phyloP scores from a whole-genome alignment of 2,888 invertebrate genomes.

The Hecatera dysodea region DNA sequence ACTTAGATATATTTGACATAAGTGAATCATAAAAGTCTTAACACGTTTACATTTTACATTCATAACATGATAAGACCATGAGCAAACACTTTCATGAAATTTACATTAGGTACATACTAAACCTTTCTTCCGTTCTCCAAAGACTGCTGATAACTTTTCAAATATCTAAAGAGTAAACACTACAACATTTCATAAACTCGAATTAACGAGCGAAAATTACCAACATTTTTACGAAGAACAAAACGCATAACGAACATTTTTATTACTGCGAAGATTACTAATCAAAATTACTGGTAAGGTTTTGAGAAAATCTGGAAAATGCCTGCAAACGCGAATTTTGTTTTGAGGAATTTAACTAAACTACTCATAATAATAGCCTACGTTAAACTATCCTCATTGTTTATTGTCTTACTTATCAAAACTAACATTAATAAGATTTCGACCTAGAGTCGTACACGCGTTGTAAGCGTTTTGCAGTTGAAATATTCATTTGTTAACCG shows the following conservation, averaged over 20 bases:
- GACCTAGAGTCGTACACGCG: not conserved
- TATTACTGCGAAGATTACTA: not conserved
- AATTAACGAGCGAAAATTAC: not conserved
- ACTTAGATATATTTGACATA: not conserved
- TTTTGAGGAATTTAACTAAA: not conserved
- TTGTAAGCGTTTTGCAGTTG: not conserved
- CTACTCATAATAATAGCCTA: not conserved
- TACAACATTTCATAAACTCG: not conserved
- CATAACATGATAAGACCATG: not conserved
- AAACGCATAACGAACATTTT: not conserved
- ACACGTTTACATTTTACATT: not conserved
- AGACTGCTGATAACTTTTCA: not conserved
- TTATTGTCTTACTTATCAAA: not conserved
- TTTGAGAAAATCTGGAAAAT: not conserved
- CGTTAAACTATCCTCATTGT: not conserved
- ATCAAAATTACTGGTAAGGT: no score
- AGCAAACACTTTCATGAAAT: not conserved
- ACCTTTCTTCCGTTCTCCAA: not conserved
- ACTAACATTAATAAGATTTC: not conserved
- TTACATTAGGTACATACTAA: not conserved
- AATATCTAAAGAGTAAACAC: not conserved
- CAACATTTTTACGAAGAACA: not conserved
- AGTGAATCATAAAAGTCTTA: not conserved
- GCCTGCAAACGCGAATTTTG: no score
- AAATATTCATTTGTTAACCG: not conserved